Conservation (phyloP, 2,113 vertebrate genomes). For the Chaenocephalus aceratus region DNA sequence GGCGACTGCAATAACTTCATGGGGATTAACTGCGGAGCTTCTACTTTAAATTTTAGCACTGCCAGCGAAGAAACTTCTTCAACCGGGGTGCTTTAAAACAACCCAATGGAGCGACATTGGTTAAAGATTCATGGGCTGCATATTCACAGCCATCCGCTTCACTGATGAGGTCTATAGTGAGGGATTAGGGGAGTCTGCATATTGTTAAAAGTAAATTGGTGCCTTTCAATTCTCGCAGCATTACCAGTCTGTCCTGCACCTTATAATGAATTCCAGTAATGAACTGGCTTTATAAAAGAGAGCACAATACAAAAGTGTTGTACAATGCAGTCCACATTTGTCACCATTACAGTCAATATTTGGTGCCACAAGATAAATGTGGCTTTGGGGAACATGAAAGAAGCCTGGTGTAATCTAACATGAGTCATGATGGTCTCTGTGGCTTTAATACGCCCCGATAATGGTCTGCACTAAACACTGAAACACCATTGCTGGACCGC, state of each 20-base stretch:
- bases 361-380: constrained; percentile 70
- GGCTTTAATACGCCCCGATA: constrained; percentile 52
- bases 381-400: constrained; percentile 63
- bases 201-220: constrained; percentile 75
- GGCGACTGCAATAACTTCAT: constrained; percentile 34
- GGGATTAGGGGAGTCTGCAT: constrained; percentile 67
- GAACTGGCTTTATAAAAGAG: constrained; percentile 56
- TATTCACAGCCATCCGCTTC: constrained; percentile 56
- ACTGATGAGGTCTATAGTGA: constrained; percentile 57
- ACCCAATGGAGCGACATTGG: constrained; percentile 25
- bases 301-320: constrained; percentile 61
- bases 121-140: constrained; percentile 69
- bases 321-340: constrained; percentile 65
- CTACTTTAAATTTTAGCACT: constrained; percentile 44
- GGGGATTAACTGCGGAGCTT: constrained; percentile 48
- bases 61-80: constrained; percentile 51
- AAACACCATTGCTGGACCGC: constrained; percentile 14
- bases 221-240: constrained; percentile 67
- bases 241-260: constrained; percentile 57
- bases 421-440: constrained; percentile 61
- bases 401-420: constrained; percentile 63
- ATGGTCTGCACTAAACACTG: constrained; percentile 44
- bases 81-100: constrained; percentile 50
- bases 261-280: constrained; percentile 71
- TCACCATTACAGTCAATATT: constrained; percentile 77